Percentiles rank a stretch among this genome's conserved stretches.
phyloP scores from a whole-genome alignment of 2,888 invertebrate genomes.

The Plusia festucae region DNA sequence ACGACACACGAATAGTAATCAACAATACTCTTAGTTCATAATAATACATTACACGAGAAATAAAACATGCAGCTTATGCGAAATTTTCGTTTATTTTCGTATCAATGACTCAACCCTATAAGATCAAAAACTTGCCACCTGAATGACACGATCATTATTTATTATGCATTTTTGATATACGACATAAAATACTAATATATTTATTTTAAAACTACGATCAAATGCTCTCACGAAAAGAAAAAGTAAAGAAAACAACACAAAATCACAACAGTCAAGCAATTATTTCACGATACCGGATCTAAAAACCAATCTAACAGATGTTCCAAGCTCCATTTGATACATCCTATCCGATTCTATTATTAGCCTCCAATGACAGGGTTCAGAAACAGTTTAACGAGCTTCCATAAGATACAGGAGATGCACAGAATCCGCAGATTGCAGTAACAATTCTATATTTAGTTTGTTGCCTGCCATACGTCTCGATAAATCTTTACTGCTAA shows the following conservation, averaged over 20 bases:
- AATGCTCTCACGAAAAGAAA: not conserved
- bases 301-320: constrained; percentile 1
- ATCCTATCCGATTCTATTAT: not conserved
- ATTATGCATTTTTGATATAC: too few species aligned
- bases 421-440: constrained; percentile 73
- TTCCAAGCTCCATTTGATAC: constrained; percentile 12
- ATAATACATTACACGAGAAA: too few species aligned
- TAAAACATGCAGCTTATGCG: too few species aligned
- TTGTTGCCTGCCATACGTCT: constrained; percentile 65
- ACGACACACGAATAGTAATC: too few species aligned
- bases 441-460: constrained; percentile 69
- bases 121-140: too few species aligned
- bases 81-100: too few species aligned
- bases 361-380: not conserved
- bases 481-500: constrained; percentile 82
- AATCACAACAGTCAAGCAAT: not conserved
- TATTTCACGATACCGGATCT: not conserved
- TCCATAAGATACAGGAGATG: constrained; percentile 8
- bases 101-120: too few species aligned
- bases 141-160: too few species aligned
- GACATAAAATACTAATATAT: too few species aligned
- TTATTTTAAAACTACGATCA: too few species aligned
- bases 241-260: not conserved
- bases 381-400: not conserved
- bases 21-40: too few species aligned